Conservation (phyloP, 2,113 vertebrate genomes). For the Desmodus rotundus region DNA sequence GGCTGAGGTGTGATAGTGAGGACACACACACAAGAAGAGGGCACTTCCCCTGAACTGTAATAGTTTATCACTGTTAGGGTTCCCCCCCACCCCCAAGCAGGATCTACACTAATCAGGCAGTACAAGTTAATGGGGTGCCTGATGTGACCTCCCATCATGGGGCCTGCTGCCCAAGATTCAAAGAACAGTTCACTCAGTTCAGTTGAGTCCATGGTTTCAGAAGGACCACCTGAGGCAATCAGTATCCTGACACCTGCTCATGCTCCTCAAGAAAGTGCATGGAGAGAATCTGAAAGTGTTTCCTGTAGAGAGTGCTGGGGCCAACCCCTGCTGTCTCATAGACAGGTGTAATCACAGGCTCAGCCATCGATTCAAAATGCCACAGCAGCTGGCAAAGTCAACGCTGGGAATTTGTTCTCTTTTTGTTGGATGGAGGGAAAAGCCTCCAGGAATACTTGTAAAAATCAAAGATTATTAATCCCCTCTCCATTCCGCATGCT, state of each 20-base stretch:
- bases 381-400: neutral
- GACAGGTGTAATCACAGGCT: neutral
- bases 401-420: neutral
- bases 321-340: fast-evolving
- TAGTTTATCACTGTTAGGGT: neutral
- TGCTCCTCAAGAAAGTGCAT: neutral
- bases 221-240: neutral
- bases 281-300: neutral
- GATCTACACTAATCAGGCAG: neutral
- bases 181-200: neutral
- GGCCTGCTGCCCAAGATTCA: neutral
- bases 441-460: neutral
- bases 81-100: neutral
- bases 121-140: neutral
- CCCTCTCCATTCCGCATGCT: neutral
- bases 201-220: neutral
- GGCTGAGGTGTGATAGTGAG: neutral
- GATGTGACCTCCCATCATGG: neutral
- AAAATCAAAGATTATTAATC: neutral
- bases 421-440: neutral
- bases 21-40: neutral
- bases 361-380: neutral
- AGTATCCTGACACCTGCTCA: neutral
- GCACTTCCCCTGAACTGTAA: neutral
- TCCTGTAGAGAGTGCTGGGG: neutral